A percentile compares a stretch with the other conserved stretches of the same genome.
phyloP scores from a whole-genome alignment of 1,140 invertebrate genomes.

The Camponotus pennsylvanicus region DNA sequence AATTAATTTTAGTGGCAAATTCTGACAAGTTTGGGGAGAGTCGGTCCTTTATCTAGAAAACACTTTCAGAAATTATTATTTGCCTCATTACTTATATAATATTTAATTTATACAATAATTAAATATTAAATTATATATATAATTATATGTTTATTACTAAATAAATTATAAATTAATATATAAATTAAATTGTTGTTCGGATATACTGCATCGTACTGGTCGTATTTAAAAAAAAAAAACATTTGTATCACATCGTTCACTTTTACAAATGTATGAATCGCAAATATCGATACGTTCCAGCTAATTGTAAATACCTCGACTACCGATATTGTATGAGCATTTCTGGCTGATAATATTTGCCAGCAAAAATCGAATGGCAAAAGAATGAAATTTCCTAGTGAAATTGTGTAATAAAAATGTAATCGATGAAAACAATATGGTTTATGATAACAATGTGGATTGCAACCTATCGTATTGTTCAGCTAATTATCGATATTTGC shows the following conservation, averaged over 20 bases:
- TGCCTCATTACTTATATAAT: not conserved
- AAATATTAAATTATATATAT: no score
- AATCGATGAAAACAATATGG: constrained; percentile 4
- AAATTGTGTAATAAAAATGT: not conserved
- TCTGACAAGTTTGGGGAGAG: not conserved
- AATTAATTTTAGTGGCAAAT: constrained; percentile 35
- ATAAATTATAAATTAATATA: no score
- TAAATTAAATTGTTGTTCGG: no score
- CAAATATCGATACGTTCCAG: not conserved
- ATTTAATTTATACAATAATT: no score
- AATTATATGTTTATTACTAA: no score
- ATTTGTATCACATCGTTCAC: not conserved
- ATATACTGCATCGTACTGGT: no score
- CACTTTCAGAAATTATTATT: not conserved
- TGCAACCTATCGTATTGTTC: not conserved
- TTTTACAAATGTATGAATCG: not conserved
- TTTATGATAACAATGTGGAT: not conserved
- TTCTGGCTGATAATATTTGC: constrained; percentile 2
- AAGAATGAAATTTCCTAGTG: not conserved
- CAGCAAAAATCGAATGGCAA: not conserved
- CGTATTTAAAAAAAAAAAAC: not conserved
- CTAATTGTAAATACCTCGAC: not conserved
- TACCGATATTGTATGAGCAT: not conserved
- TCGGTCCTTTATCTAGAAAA: not conserved
- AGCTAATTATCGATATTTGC: constrained; percentile 29